Evolutionary conservation across 1,140 invertebrate genomes (phyloP), one percentile per base, ranked within the genome.

Genomic region (Monochamus saltuarius): DNA sequence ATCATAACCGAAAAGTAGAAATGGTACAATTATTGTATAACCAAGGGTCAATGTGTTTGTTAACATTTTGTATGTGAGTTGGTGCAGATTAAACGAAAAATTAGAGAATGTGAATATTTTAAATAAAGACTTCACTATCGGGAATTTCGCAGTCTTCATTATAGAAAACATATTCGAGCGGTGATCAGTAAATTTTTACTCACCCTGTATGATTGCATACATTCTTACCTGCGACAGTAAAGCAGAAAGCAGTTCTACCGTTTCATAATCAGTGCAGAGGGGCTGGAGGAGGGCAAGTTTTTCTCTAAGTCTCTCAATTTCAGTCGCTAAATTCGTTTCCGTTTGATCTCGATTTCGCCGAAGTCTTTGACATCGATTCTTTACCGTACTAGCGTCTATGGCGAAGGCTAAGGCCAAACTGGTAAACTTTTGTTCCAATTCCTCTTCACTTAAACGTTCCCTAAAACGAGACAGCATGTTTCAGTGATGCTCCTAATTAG

Each of bases 381-480:
- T 68, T 11, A 77, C 70, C 16, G 75, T 75, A 13, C 66, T 62
- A 1, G 73, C 65, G 46, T 77, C 75, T 39, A 75, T 76, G 11
- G 69, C 68, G 55, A 77, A 75, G 2, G 74, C 73, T 46, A 77
- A 57, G 3, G 75, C 62, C 22, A 77, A 53, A 13, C 72, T 65
- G 7, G 68, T 62, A 49, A 76, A 77, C 64, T 75, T 75, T 52
- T 74, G 70, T 66, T 77, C 75, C 2, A 75, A 39, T 60, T 71
- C 68, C 42, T 75, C 72, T 45, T 75, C 73, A 39, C 17, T 69
- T n/a, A 71, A 40, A 36, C 60, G 54, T 49, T 74, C 73, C 40
- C 71, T 74, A 47, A 47, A 62, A 64, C 17, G 45, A 37, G 1
- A 47, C 16, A 45, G 34, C 16, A 9, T 37, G 4, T 7, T 58